Evolutionary conservation across 2,888 invertebrate species (phyloP).

Genomic region (Onthophagus sagittarius): DNA sequence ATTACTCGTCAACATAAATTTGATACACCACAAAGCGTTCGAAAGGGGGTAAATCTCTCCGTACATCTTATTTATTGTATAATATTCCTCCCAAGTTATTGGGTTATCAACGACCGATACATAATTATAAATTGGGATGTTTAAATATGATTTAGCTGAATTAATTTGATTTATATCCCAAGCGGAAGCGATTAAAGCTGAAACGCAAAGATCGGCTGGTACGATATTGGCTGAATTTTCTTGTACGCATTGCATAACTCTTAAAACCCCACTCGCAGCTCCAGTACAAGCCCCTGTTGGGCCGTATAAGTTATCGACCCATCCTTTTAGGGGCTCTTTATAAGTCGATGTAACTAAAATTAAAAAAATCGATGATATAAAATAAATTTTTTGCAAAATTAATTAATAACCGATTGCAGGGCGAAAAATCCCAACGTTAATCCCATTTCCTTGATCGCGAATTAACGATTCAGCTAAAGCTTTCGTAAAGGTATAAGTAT

Average conservation of each 20-base stretch:
- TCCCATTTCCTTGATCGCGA: conserved; percentile 53
- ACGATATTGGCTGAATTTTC: conserved; percentile 65
- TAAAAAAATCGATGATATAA: too few species aligned
- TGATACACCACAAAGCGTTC: conserved; percentile 51
- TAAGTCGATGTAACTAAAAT: conserved; percentile 61
- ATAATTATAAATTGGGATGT: conserved; percentile 55
- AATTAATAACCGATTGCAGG: conserved; percentile 83
- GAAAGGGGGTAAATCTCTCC: conserved; percentile 54
- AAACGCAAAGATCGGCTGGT: conserved; percentile 77
- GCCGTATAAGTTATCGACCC: conserved; percentile 90
- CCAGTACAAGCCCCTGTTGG: conserved; percentile 74
- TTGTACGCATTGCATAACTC: conserved; percentile 64
- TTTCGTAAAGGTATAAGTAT: conserved; percentile 86
- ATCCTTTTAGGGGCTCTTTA: conserved; percentile 72
- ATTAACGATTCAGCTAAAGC: conserved; percentile 74
- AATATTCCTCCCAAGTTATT: conserved; percentile 56
- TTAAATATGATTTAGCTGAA: not conserved
- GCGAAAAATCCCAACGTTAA: conserved; percentile 75
- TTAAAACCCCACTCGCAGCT: conserved; percentile 71
- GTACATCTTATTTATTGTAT: conserved; percentile 48
- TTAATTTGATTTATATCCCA: conserved; percentile 53
- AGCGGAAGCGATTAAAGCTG: conserved; percentile 73
- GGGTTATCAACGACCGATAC: conserved; percentile 58
- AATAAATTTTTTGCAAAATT: too few species aligned
- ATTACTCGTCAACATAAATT: conserved; percentile 33